Evolutionary conservation across 1,140 invertebrate species (phyloP), one percentile per base, ranked within the genome.

Genomic region (Antheraea mylitta): DNA sequence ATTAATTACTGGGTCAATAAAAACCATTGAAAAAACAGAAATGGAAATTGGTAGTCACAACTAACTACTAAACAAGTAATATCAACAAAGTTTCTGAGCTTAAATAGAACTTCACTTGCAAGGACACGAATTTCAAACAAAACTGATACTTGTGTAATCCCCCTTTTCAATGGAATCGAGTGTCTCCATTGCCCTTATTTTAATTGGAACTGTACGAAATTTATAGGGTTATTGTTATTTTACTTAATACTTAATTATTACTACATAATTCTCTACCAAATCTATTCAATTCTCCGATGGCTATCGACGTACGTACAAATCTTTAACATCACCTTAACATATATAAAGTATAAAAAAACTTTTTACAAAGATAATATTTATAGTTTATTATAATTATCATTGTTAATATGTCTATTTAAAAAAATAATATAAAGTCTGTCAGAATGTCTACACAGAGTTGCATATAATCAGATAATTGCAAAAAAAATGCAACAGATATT

Each of bases 61-160:
- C 19, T 19, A 36, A 69, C 66, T 72, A 66, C 22, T 69, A 48
- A 53, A 13, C 65, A 75, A 72, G 69, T 70, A 68, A 19, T 66
- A 22, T 60, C 48, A 36, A 59, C 63, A 70, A 70, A 53, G 58
- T 59, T 58, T 68, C 62, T 58, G 66, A 68, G 64, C 71, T 73
- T 74, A 73, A 58, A 72, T 65, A 76, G 68, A 45, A 58, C 60
- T 68, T 60, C 22, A 62, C 62, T 71, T 77, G 72, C 64, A 81
- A 78, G 76, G 75, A 75, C 76, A 78, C 76, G 75, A 64, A 67
- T 62, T 53, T 64, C 76, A 77, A 83, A 83, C 79, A 80, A 74
- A 72, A 66, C 60, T 61, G 69, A 75, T 80, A 65, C 74, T 70
- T 71, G 48, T 70, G 68, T 80, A 77, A 77, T 75, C 67, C 66